Percentiles rank a stretch among this genome's conserved stretches.
Conservation (phyloP, 2,888 invertebrate species). For the Drosophila melanosoma region DNA sequence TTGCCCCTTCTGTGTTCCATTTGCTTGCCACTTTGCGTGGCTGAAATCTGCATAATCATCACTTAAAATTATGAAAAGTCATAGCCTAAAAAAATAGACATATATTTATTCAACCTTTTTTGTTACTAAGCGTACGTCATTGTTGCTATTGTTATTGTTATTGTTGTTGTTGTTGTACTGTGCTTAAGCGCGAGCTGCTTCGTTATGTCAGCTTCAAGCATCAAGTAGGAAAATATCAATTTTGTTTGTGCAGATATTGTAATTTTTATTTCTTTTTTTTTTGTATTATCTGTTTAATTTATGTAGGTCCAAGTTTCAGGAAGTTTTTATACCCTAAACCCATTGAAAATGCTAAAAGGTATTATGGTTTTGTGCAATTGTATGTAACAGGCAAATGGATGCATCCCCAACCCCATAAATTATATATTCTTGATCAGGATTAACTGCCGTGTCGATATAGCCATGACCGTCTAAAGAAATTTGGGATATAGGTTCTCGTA, state of each 20-base stretch:
- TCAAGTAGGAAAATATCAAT: conserved; percentile 67
- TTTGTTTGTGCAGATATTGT: conserved; percentile 64
- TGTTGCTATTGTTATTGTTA: conserved; percentile 30
- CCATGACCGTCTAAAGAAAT: too few relatives aligned
- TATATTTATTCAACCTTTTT: conserved; percentile 51
- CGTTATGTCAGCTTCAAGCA: conserved; percentile 40
- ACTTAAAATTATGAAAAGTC: conserved; percentile 79
- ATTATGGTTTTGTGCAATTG: too few relatives aligned
- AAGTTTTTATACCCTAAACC: conserved; percentile 35
- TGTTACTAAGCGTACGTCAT: conserved; percentile 36
- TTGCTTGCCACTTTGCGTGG: conserved; percentile 33
- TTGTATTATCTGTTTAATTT: conserved; percentile 3
- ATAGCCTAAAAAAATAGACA: conserved; percentile 47
- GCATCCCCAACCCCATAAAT: too few relatives aligned
- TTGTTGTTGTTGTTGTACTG: conserved; percentile 38
- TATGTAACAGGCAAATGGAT: too few relatives aligned
- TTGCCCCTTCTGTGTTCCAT: background rate
- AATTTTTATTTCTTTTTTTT: conserved; percentile 45
- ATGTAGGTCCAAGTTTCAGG: conserved; percentile 51
- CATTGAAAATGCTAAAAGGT: too few relatives aligned
- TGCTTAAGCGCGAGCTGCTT: conserved; percentile 70
- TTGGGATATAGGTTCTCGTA: too few relatives aligned
- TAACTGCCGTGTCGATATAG: too few relatives aligned
- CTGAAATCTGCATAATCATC: conserved; percentile 75
- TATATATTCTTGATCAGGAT: too few relatives aligned